These are phyloP conservation scores for Beris chalybata DNA, from an alignment of 2,888 invertebrate genomes.

Conservation along the genomic window DNA sequence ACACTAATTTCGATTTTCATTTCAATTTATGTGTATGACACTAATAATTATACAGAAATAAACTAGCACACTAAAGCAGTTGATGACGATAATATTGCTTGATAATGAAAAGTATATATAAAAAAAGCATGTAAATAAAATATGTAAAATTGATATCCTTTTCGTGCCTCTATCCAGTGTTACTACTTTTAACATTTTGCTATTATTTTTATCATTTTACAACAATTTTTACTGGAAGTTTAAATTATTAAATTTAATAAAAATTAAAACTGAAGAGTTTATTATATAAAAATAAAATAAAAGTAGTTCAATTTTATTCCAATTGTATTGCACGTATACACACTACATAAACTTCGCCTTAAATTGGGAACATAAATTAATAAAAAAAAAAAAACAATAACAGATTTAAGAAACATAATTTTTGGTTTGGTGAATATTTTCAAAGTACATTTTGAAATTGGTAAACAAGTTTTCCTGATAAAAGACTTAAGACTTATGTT, in stretches of 20 bases:
- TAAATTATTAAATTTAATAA: constrained; percentile 4
- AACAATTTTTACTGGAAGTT: too few species aligned
- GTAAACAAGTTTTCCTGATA: too few species aligned
- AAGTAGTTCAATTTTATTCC: background rate
- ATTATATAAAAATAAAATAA: background rate
- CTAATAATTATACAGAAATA: too few species aligned
- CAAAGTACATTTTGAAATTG: too few species aligned
- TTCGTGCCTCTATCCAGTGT: constrained; percentile 29
- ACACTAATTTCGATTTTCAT: too few species aligned
- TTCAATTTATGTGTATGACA: too few species aligned
- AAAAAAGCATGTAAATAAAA: constrained; percentile 17
- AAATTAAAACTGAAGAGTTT: background rate
- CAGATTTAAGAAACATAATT: too few species aligned
- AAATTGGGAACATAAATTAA: constrained; percentile 26
- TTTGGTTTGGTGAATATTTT: too few species aligned
- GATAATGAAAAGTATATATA: constrained; percentile 12
- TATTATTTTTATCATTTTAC: too few species aligned
- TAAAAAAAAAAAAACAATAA: background rate
- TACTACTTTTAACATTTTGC: too few species aligned
- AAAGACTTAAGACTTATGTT: too few species aligned
- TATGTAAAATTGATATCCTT: constrained; percentile 22
- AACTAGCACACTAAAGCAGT: constrained; percentile 24
- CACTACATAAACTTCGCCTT: constrained; percentile 25
- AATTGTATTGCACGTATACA: background rate
- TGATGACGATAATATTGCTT: constrained; percentile 30